phyloP scores from a whole-genome alignment of 2,113 vertebrate species.

The Coracopsis vasa region DNA sequence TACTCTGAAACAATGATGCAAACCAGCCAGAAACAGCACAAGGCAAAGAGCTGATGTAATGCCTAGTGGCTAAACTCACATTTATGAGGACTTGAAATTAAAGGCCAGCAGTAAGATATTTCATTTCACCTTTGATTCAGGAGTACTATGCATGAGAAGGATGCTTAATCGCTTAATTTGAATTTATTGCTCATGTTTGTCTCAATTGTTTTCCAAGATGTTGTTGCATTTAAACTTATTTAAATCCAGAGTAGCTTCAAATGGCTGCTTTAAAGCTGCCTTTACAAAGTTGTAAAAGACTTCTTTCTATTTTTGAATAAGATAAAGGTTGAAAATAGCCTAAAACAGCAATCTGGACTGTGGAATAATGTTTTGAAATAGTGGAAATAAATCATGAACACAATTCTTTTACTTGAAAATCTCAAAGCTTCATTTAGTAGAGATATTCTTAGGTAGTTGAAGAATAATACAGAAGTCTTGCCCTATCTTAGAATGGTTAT shows the following conservation, averaged over 20 bases:
- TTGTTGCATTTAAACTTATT: not conserved
- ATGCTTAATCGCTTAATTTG: not conserved
- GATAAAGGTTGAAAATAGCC: not conserved
- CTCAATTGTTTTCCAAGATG: not conserved
- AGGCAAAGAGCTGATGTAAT: not conserved
- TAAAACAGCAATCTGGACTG: not conserved
- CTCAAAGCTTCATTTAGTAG: not conserved
- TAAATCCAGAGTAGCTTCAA: not conserved
- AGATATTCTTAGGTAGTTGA: not conserved
- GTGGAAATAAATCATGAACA: not conserved
- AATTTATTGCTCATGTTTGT: not conserved
- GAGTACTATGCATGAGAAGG: rapidly evolving
- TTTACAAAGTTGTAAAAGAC: not conserved
- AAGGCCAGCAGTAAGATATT: not conserved
- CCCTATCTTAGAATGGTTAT: not conserved
- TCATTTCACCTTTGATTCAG: not conserved
- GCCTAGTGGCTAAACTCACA: not conserved
- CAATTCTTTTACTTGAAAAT: not conserved
- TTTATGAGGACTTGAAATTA: not conserved
- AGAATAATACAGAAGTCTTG: not conserved
- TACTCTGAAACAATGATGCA: not conserved
- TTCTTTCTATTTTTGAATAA: not conserved
- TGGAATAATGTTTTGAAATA: not conserved
- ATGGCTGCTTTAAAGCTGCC: not conserved
- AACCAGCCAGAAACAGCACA: not conserved